These are phyloP conservation scores for Drosophila eohydei DNA, from an alignment of 2,888 invertebrate genomes.

Conservation along the genomic window DNA sequence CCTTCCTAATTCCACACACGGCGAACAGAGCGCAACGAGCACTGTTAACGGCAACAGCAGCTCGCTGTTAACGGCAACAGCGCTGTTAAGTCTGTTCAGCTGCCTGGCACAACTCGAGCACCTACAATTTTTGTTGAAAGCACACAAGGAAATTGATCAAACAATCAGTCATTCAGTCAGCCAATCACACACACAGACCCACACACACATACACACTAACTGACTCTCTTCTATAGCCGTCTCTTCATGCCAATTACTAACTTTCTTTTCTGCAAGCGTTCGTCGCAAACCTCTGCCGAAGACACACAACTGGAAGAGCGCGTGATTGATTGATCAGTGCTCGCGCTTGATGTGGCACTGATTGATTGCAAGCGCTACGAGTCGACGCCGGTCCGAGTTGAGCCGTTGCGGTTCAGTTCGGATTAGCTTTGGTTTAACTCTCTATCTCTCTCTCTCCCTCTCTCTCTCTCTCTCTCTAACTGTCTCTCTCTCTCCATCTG, in stretches of 20 bases:
- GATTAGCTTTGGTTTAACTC: constrained; percentile 49
- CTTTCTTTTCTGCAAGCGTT: constrained; percentile 54
- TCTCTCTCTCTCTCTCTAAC: constrained; percentile 6
- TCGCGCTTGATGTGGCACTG: constrained; percentile 28
- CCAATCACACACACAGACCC: constrained; percentile 17
- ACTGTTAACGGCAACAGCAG: constrained; percentile 31
- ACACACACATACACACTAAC: constrained; percentile 34
- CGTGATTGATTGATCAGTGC: constrained; percentile 44
- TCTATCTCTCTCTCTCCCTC: not conserved
- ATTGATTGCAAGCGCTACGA: constrained; percentile 40
- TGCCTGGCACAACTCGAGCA: constrained; percentile 48
- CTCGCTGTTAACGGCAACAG: constrained; percentile 17
- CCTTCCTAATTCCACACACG: constrained; percentile 22
- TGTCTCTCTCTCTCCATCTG: not conserved
- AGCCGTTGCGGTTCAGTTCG: constrained; percentile 44
- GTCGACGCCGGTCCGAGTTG: constrained; percentile 19
- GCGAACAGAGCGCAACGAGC: constrained; percentile 24
- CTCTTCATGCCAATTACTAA: constrained; percentile 57
- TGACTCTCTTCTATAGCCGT: constrained; percentile 54
- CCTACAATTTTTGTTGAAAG: constrained; percentile 43
- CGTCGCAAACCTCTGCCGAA: constrained; percentile 51
- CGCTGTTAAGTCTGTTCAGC: constrained; percentile 22
- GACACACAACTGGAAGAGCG: constrained; percentile 42
- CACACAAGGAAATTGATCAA: constrained; percentile 32
- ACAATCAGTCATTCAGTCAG: constrained; percentile 15